phyloP scores from a whole-genome alignment of 2,113 vertebrate species.

The Indicator maculatus region DNA sequence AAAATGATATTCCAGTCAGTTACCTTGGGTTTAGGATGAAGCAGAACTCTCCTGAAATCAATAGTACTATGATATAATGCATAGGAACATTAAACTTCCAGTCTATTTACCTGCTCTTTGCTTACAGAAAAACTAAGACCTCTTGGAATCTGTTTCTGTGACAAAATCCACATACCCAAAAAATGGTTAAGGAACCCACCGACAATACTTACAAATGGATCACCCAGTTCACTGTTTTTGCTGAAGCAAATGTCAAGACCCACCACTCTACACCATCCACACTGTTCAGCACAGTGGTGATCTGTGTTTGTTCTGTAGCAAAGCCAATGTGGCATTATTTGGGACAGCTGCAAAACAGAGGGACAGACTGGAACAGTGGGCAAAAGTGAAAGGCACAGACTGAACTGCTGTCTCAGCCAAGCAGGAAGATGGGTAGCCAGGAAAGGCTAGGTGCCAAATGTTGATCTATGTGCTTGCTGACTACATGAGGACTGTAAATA shows the following conservation, averaged over 20 bases:
- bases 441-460: neutral
- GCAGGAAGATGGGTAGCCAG: neutral
- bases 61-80: neutral
- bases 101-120: neutral
- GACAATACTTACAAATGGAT: neutral
- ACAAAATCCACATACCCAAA: neutral
- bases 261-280: neutral
- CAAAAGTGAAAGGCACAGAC: neutral
- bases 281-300: neutral
- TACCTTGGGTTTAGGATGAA: neutral
- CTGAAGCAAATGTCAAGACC: neutral
- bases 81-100: neutral
- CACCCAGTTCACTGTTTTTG: neutral
- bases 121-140: neutral
- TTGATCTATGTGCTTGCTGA: neutral
- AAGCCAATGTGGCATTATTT: neutral
- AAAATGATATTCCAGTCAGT: neutral
- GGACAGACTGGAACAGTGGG: neutral
- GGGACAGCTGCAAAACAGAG: neutral
- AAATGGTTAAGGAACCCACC: neutral
- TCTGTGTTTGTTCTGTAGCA: neutral
- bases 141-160: neutral
- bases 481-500: neutral
- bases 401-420: neutral
- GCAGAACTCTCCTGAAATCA: neutral